Conservation (phyloP, 2,113 vertebrate species). For the Podarcis muralis region DNA sequence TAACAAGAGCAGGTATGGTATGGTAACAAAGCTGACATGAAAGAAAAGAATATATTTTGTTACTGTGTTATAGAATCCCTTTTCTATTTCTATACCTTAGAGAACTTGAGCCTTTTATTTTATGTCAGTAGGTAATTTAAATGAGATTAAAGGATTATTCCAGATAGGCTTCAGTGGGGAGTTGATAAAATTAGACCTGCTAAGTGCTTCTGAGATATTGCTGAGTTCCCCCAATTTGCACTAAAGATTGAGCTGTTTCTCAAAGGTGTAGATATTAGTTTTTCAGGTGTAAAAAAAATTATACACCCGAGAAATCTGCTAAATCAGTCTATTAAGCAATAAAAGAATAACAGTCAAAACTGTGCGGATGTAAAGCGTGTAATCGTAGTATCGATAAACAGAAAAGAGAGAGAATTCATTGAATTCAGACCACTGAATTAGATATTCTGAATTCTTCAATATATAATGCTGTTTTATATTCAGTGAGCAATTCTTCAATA, state of each 20-base stretch:
- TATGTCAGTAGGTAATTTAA: constrained; percentile 26
- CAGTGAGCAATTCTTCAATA: background rate
- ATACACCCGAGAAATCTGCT: background rate
- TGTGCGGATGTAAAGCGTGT: background rate
- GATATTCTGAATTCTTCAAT: background rate
- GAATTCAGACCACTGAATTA: background rate
- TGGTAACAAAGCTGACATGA: background rate
- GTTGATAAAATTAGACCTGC: constrained; percentile 22
- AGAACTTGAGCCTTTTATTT: constrained; percentile 30
- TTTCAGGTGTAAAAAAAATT: constrained; percentile 8
- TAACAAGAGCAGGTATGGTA: background rate
- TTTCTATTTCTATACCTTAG: constrained; percentile 13
- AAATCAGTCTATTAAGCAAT: constrained; percentile 16
- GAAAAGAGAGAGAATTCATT: background rate
- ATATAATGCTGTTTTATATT: background rate
- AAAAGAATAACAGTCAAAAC: constrained; percentile 12
- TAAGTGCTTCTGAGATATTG: constrained; percentile 28
- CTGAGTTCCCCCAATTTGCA: constrained; percentile 13
- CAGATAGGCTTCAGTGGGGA: constrained; percentile 17
- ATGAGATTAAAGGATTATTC: constrained; percentile 40
- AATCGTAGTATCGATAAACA: background rate
- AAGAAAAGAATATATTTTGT: constrained; percentile 11
- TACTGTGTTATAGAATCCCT: constrained; percentile 10
- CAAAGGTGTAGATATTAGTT: constrained; percentile 22
- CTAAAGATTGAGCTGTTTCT: constrained; percentile 31